Evolutionary conservation across 2,797 vertebrate genomes (phyloP).

Genomic region (Galaxias olidus): DNA sequence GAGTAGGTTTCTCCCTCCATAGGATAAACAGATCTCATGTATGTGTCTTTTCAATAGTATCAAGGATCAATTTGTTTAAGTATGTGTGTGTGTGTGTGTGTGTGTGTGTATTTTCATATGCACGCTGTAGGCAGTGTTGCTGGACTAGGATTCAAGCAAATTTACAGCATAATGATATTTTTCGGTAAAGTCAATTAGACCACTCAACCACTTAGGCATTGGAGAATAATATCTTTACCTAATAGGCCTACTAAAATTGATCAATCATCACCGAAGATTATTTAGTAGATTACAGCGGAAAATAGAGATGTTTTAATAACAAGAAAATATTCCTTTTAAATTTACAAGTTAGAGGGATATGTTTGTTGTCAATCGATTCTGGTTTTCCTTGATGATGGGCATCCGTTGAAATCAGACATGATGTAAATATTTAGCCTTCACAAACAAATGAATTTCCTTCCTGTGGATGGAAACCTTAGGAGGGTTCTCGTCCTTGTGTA

Average conservation of each 20-base stretch:
- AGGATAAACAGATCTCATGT: not conserved
- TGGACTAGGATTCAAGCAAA: too few species aligned
- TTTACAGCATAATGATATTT: too few species aligned
- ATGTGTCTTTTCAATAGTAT: not conserved
- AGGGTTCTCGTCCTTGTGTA: conserved; percentile 50
- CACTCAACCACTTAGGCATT: too few species aligned
- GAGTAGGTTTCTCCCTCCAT: not conserved
- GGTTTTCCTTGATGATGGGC: conserved; percentile 54
- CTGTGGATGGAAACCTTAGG: conserved; percentile 56
- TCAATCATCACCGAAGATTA: conserved; percentile 20
- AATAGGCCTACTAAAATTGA: conserved; percentile 10
- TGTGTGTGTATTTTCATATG: not conserved
- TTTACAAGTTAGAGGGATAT: conserved; percentile 22
- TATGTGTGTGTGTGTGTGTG: not conserved
- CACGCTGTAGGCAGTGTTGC: conserved; percentile 1
- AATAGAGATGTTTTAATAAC: conserved; percentile 39
- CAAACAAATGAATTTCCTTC: conserved; percentile 59
- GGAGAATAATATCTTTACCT: not conserved
- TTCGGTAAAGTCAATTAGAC: too few species aligned
- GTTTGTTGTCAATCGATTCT: conserved; percentile 32
- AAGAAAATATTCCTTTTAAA: conserved; percentile 28
- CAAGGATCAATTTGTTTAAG: not conserved
- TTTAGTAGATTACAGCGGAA: conserved; percentile 32
- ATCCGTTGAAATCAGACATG: conserved; percentile 59
- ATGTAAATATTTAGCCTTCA: conserved; percentile 75